Evolutionary conservation across 2,113 vertebrate species (phyloP), one percentile per base, ranked within the genome.

Genomic region (Tenebrosternarchus preto): DNA sequence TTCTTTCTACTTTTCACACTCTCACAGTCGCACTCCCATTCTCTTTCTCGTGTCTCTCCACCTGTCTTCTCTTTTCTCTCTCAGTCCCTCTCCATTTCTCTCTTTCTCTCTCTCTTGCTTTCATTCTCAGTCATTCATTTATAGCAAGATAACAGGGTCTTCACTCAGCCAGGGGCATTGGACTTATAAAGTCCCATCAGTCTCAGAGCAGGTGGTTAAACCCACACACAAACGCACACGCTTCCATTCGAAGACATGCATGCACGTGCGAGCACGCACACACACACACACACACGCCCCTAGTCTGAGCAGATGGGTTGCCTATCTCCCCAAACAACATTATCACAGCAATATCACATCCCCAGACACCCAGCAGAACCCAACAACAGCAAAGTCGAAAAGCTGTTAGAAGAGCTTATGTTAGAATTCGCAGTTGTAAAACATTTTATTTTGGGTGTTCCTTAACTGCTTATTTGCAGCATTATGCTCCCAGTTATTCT

Each of bases 401-500:
- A 4, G 7, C 33, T 39, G 64, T 66, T 29, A 66, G 29, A 33
- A 6, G 63, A 33, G 27, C 63, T 66, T 7, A 19, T 20, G 29
- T 22, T 66, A 29, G 29, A 5, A 33, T 20, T 19, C 36, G 31
- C n/a, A 36, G 64, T 15, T 68, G 24, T 36, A 39, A 36, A 22
- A 39, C 63, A 39, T 39, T 68, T 8, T 39, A 68, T n/a, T 68
- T 66, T 39, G 11, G n/a, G 64, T 39, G 64, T 39, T 66, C 64
- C 39, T 11, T 39, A 15, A 12, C 16, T n/a, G 64, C 5, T 39
- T 68, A 39, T 68, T 20, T 39, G 64, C 31, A 11, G 31, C 15
- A 20, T 39, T 68, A 22, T 5, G 64, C 20, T 33, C 20, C 33
- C 19, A 39, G 64, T 31, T 20, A 33, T 29, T 20, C 7, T 6